Evolutionary conservation across 2,113 vertebrate genomes (phyloP), one percentile per base, ranked within the genome.

Genomic region (Mesembrinibis cayennensis): DNA sequence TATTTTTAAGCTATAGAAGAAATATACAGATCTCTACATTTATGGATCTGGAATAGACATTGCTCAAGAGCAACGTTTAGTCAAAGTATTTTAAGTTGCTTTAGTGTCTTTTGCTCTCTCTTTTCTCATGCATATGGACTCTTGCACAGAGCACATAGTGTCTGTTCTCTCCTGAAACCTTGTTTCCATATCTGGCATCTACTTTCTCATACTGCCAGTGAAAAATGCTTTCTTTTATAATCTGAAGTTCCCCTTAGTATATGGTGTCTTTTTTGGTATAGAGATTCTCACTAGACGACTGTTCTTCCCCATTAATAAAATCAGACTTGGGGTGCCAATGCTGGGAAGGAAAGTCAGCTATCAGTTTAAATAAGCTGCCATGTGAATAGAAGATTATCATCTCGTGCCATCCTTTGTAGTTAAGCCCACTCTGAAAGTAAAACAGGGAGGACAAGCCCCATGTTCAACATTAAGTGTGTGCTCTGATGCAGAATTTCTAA

Each of bases 161-260:
- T 91, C 90, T 96, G 44, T 94, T 93, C 85, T 91, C 25, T 90
- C 29, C 45, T 69, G 71, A 85, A 88, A 73, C 32, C 16, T 29
- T 81, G 49, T 86, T 97, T 93, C 90, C 53, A 53, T 93, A 88
- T 90, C 53, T 95, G 71, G 45, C 8, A 0, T 80, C 45, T 82
- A n/a, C 40, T 94, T 30, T 76, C 47, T 38, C 49, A 49, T 82
- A 36, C 53, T 87, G 82, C 45, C 50, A 69, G 44, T 85, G 82
- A 88, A 87, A 91, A 85, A 90, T 52, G 30, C 47, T 91, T 96
- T 93, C 13, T 82, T 87, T 76, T 90, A 50, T 69, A 38, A 77
- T 93, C 70, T 80, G 65, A 96, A 90, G 40, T 77, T 85, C 80
- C 71, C 78, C 71, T 50, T 80, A 81, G 32, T 85, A 77, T 94